These are phyloP conservation scores for Hippocampus mohnikei DNA, from an alignment of 2,113 vertebrate genomes.

Conservation along the genomic window DNA sequence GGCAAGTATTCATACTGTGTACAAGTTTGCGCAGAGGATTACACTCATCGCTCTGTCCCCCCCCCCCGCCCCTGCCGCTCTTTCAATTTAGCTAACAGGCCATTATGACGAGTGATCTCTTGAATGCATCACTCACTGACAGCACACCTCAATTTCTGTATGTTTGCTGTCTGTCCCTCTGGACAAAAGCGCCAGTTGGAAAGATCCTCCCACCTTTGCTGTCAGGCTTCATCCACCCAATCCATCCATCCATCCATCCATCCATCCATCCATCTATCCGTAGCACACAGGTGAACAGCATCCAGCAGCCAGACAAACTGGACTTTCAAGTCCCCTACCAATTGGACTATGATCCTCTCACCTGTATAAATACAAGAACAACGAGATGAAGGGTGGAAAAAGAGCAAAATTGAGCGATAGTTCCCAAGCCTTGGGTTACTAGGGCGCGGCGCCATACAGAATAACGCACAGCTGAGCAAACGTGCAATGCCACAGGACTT, in stretches of 20 bases:
- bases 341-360: conserved; percentile 60
- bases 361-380: conserved; percentile 64
- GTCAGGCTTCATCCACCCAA: conserved; percentile 42
- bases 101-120: conserved; percentile 30
- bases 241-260: too few species aligned
- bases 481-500: conserved; percentile 65
- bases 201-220: conserved; percentile 5
- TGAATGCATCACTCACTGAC: conserved; percentile 11
- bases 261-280: conserved; percentile 4
- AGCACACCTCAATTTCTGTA: conserved; percentile 23
- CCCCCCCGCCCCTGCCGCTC: neutral
- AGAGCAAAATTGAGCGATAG: conserved; percentile 57
- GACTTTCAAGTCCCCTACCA: conserved; percentile 72
- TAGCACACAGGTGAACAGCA: conserved; percentile 46
- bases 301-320: conserved; percentile 68
- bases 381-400: conserved; percentile 33
- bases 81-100: neutral
- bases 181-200: conserved; percentile 52
- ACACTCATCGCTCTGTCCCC: neutral
- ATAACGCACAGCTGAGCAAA: conserved; percentile 79
- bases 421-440: conserved; percentile 58
- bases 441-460: conserved; percentile 63
- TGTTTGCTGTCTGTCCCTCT: conserved; percentile 59
- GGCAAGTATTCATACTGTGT: neutral
- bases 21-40: neutral